Percentiles rank a stretch among this genome's conserved stretches.
These are phyloP conservation scores for Chamaetylas fuelleborni DNA, from an alignment of 2,113 vertebrate species.

Conservation along the genomic window DNA sequence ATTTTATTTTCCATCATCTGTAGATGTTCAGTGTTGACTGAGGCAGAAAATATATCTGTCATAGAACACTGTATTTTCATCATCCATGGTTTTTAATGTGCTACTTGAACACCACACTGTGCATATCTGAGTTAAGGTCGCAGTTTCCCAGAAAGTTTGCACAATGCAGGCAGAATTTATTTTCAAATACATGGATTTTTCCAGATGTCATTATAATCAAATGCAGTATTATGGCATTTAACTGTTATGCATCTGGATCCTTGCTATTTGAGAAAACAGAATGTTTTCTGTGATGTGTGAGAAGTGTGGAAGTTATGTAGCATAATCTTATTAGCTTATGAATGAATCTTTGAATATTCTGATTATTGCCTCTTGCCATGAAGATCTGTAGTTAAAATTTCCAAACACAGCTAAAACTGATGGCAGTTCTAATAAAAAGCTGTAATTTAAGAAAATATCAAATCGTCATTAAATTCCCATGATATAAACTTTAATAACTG, in stretches of 20 bases:
- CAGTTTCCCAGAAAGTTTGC: constrained; percentile 44
- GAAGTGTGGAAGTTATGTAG: constrained; percentile 15
- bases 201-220: constrained; percentile 27
- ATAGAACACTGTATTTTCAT: constrained; percentile 12
- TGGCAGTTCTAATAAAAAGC: constrained; percentile 17
- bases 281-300: neutral
- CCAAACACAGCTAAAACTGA: constrained; percentile 41
- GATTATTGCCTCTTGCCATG: neutral
- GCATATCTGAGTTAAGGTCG: constrained; percentile 11
- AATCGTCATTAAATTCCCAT: constrained; percentile 18
- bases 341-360: constrained; percentile 27
- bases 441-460: constrained; percentile 40
- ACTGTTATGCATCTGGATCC: constrained; percentile 22
- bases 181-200: constrained; percentile 18
- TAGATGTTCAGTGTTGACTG: constrained; percentile 9
- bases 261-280: constrained; percentile 18
- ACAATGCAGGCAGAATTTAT: neutral
- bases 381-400: constrained; percentile 44
- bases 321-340: constrained; percentile 33
- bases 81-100: constrained; percentile 38
- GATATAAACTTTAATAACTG: constrained; percentile 48
- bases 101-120: neutral
- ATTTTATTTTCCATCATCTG: constrained; percentile 9
- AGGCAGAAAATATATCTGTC: constrained; percentile 21
- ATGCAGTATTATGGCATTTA: constrained; percentile 16